Evolutionary conservation across 1,140 invertebrate genomes (phyloP), one percentile per base, ranked within the genome.

Genomic region (Aphelenchoides avenae): DNA sequence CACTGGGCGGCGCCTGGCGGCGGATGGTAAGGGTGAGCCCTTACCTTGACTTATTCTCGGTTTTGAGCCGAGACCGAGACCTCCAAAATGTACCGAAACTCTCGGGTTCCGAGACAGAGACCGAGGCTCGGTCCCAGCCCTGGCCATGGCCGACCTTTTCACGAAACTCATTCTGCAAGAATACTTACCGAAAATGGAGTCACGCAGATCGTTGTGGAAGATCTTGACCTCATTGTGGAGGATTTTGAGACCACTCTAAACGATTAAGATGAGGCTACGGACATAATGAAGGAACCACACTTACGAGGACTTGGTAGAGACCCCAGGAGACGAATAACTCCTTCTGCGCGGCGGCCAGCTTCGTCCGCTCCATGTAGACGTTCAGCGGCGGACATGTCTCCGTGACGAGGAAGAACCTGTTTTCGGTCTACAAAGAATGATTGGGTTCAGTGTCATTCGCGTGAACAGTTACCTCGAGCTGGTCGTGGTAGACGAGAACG

Each of bases 201-300:
- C 87, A 74, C 88, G 89, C 3, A 98, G 86, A 83, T 95, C 95
- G 78, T 95, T 93, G 76, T 98, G 94, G 57, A 86, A 83, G 52
- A 96, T 79, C 77, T 91, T 91, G 30, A 89, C 91, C 83, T 97
- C 93, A 81, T 94, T 93, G 77, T 91, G 91, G 61, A 98, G 83
- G 81, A 97, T 97, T 73, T 88, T 91, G 56, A 97, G 78, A 53
- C 89, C 91, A 81, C 89, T 89, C 91, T 96, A 79, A 62, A 85
- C 84, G 68, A 67, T 22, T 27, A 41, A 26, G 40, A 20, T 62
- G 6, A 46, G 42, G 50, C 7, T 47, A 24, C 31, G 3, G 33
- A 11, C 26, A 56, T n/a, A n/a, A n/a, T n/a, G n/a, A n/a, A n/a
- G 36, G 55, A 27, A 30, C 34, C 22, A 27, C 70, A 82, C 84